Evolutionary conservation across 2,888 invertebrate genomes (phyloP), one percentile per base, ranked within the genome.

Genomic region (Heliconius hortense): DNA sequence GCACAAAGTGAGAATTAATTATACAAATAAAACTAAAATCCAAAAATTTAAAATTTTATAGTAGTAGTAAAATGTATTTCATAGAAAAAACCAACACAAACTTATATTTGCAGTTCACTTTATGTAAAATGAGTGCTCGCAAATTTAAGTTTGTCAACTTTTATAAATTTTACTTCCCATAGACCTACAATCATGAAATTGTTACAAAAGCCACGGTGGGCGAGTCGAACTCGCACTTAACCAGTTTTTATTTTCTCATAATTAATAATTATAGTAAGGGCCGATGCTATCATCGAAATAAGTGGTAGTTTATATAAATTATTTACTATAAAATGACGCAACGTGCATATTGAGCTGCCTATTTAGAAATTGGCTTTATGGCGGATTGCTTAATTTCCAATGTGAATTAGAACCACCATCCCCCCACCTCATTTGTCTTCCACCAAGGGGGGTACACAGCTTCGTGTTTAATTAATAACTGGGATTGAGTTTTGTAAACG

Each of bases 401-500:
- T 66, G 15, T 66, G 39, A 66, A 66, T 35, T 24, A 66, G 24
- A 48, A 48, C 21, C 48, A 35, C 7, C 21, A 21, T 7, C 21
- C 48, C 48, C 21, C 8, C 7, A 18, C 3, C 39, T 8, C 24
- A 66, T 66, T 5, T 66, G 66, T 3, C 24, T 39, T n/a, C 35
- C 5, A 66, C 1, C 18, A 13, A 66, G 64, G 64, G 7, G 24
- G 7, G n/a, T 64, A 35, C 35, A 35, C 35, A 64, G 64, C 64
- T 39, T 24, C 64, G 39, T 7, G 2, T 66, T 66, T 39, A 66
- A 39, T 35, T 66, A 66, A 66, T 66, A 66, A 66, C 64, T 13
- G 24, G 39, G 35, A 66, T 66, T 66, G 39, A 66, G 39, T 66
- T 24, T n/a, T 11, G 24, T 13, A 66, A 66, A 64, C 64, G 64